A percentile compares a stretch with the other conserved stretches of the same genome.
Conservation (phyloP, 2,113 vertebrate genomes). For the Perca fluviatilis region DNA sequence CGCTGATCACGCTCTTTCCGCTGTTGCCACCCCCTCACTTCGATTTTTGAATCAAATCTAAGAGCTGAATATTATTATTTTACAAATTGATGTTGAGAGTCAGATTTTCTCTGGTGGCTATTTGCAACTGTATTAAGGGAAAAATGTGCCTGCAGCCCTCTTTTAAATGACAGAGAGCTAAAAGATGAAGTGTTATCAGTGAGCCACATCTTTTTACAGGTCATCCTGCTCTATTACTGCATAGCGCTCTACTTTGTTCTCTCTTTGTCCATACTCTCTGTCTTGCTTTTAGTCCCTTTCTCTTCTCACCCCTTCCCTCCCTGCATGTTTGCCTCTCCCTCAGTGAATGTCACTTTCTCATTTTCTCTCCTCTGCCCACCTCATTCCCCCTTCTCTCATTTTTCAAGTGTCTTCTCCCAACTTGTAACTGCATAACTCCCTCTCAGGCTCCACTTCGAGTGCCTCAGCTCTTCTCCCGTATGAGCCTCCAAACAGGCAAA, state of each 20-base stretch:
- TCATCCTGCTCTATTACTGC: slow-evolving; percentile 28
- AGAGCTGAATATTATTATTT: slow-evolving; percentile 37
- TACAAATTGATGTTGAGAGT: slow-evolving; percentile 24
- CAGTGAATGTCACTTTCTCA: slow-evolving; percentile 20
- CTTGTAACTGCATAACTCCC: slow-evolving; percentile 32
- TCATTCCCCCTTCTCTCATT: slow-evolving; percentile 23
- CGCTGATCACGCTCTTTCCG: slow-evolving; percentile 27
- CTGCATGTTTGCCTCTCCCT: neutral
- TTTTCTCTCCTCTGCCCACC: slow-evolving; percentile 19
- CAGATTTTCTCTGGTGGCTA: neutral
- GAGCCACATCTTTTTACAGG: slow-evolving; percentile 33
- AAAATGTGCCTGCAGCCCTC: neutral
- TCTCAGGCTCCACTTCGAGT: slow-evolving; percentile 10
- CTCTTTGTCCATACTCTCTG: slow-evolving; percentile 4
- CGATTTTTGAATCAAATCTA: slow-evolving; percentile 36
- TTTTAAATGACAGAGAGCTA: neutral
- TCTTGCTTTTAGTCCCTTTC: slow-evolving; percentile 12
- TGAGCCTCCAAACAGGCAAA: slow-evolving; percentile 71
- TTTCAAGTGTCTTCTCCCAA: slow-evolving; percentile 37
- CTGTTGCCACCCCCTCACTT: slow-evolving; percentile 6
- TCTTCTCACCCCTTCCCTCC: neutral
- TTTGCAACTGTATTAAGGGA: slow-evolving; percentile 24
- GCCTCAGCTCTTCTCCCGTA: slow-evolving; percentile 30
- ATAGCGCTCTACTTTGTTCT: neutral
- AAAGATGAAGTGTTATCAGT: slow-evolving; percentile 9